Evolutionary conservation across 2,113 vertebrate species (phyloP).

Genomic region (Xenopus borealis): DNA sequence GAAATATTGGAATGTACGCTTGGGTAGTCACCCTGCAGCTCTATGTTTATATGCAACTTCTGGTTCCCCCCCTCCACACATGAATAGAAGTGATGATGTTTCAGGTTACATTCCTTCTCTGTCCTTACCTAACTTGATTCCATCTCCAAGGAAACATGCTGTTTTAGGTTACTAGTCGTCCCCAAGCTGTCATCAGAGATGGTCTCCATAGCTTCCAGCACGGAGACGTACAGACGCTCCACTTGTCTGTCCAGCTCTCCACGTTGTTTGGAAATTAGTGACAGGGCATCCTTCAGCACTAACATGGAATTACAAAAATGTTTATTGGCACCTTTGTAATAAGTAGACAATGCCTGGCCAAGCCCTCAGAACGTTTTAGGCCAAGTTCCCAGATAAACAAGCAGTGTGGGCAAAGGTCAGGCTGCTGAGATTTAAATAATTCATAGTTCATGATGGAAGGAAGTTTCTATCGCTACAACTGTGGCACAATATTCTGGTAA

Average conservation of each 20-base stretch:
- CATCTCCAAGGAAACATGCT: slow-evolving; percentile 21
- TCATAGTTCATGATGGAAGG: too few relatives aligned
- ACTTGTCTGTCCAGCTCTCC: slow-evolving; percentile 68
- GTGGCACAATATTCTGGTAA: too few relatives aligned
- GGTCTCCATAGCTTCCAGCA: slow-evolving; percentile 70
- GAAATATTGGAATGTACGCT: too few relatives aligned
- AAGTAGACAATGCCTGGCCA: too few relatives aligned
- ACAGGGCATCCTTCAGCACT: slow-evolving; percentile 80
- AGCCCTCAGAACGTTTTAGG: too few relatives aligned
- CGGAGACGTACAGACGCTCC: slow-evolving; percentile 71
- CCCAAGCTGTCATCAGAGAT: slow-evolving; percentile 35
- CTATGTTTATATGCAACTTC: too few relatives aligned
- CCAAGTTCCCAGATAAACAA: too few relatives aligned
- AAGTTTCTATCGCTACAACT: too few relatives aligned
- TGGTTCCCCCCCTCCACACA: too few relatives aligned
- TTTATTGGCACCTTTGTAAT: background rate
- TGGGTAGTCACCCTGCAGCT: too few relatives aligned
- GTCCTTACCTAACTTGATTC: slow-evolving; percentile 54
- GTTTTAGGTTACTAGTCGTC: slow-evolving; percentile 13
- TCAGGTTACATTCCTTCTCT: slow-evolving; percentile 7
- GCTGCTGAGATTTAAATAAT: too few relatives aligned
- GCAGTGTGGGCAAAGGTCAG: too few relatives aligned
- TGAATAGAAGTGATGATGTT: background rate
- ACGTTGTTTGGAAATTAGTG: slow-evolving; percentile 74
- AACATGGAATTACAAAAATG: background rate